Evolutionary conservation across 2,113 vertebrate species (phyloP).

Genomic region (Oncorhynchus mykiss): DNA sequence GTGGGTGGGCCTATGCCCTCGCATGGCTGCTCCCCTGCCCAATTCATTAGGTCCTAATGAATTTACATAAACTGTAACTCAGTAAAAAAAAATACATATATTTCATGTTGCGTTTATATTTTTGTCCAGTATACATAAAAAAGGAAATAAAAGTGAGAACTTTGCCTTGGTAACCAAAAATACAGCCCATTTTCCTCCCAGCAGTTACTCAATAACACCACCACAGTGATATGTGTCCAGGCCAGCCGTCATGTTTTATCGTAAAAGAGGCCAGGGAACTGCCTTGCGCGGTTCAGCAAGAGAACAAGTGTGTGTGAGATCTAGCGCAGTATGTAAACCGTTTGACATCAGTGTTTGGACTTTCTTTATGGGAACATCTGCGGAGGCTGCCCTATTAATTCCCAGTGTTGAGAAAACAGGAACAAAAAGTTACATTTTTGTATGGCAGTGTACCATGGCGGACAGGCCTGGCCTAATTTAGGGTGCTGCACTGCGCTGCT

Average conservation of each 20-base stretch:
- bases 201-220: neutral
- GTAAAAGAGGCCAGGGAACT: constrained; percentile 41
- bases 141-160: too few relatives aligned
- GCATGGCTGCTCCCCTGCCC: too few relatives aligned
- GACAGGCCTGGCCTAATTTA: constrained; percentile 59
- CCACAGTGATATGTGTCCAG: constrained; percentile 18
- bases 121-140: too few relatives aligned
- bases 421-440: constrained; percentile 76
- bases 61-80: too few relatives aligned
- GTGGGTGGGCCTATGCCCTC: too few relatives aligned
- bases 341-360: constrained; percentile 77
- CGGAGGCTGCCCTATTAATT: constrained; percentile 77
- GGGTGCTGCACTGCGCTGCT: constrained; percentile 9
- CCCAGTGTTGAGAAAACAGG: constrained; percentile 68
- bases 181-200: neutral
- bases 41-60: too few relatives aligned
- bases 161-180: neutral
- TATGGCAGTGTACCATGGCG: constrained; percentile 72
- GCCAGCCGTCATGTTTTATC: constrained; percentile 33
- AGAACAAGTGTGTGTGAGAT: constrained; percentile 65
- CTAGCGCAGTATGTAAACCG: constrained; percentile 65
- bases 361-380: constrained; percentile 77
- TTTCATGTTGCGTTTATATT: too few relatives aligned
- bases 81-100: too few relatives aligned
- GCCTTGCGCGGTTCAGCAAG: constrained; percentile 49